Conservation (phyloP, 2,888 invertebrate species). For the Metacarcinus magister region DNA sequence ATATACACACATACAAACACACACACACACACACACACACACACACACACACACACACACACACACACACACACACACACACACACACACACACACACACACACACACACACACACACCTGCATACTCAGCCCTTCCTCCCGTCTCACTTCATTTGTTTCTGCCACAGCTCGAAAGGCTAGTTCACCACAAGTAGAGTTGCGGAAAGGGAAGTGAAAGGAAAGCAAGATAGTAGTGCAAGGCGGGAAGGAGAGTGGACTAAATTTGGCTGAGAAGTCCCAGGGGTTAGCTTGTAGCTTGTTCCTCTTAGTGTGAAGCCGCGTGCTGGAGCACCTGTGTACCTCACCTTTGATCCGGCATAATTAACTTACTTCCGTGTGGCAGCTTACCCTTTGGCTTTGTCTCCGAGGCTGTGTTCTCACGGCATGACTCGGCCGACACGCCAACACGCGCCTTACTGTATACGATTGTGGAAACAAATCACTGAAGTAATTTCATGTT, state of each 20-base stretch:
- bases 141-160: background rate
- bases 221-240: background rate
- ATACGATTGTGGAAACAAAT: background rate
- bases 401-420: background rate
- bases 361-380: constrained; percentile 47
- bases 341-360: constrained; percentile 43
- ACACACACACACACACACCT: background rate
- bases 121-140: background rate
- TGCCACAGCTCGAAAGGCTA: background rate
- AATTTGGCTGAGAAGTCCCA: background rate
- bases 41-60: constrained; percentile 58
- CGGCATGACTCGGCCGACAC: constrained; percentile 35
- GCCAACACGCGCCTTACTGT: background rate
- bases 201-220: background rate
- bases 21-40: too few relatives aligned
- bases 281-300: constrained; percentile 32
- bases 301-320: constrained; percentile 39
- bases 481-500: background rate
- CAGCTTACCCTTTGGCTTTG: constrained; percentile 42
- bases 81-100: constrained; percentile 36
- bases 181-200: background rate
- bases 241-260: background rate
- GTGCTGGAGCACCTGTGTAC: constrained; percentile 46
- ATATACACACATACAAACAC: too few relatives aligned
- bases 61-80: constrained; percentile 62